These are phyloP conservation scores for Drosophila monieri DNA, from an alignment of 2,888 invertebrate genomes.

Conservation along the genomic window DNA sequence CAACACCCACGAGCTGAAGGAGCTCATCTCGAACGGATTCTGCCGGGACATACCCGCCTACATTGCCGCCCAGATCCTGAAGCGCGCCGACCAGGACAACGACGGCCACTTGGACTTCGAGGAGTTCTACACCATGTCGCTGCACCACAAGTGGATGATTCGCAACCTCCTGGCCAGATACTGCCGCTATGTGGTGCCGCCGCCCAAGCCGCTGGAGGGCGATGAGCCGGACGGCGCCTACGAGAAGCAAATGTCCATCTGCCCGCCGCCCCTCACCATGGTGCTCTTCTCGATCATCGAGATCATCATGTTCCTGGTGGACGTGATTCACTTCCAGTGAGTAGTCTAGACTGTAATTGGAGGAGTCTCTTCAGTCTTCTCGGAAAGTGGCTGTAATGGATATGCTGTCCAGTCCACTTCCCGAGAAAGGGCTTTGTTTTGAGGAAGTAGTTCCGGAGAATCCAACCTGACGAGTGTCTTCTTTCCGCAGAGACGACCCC, in stretches of 20 bases:
- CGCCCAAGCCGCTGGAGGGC: conserved; percentile 80
- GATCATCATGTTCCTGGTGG: conserved; percentile 88
- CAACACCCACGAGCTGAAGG: conserved; percentile 87
- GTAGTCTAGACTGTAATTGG: conserved; percentile 38
- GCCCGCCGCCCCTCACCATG: conserved; percentile 97
- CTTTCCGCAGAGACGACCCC: conserved; percentile 80
- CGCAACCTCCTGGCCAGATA: conserved; percentile 78
- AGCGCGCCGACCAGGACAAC: conserved; percentile 87
- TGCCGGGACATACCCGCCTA: conserved; percentile 88
- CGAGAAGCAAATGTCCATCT: conserved; percentile 95
- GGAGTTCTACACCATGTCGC: conserved; percentile 88
- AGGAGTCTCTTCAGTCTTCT: not conserved
- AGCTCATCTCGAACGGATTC: conserved; percentile 78
- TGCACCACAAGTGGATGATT: conserved; percentile 85
- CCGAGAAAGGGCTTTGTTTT: not conserved
- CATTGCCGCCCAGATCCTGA: conserved; percentile 88
- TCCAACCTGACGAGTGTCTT: not conserved
- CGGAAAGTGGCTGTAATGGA: not conserved
- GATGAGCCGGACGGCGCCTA: conserved; percentile 89
- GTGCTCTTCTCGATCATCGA: conserved; percentile 94
- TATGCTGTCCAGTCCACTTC: not conserved
- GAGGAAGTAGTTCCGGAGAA: not conserved
- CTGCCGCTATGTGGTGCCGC: conserved; percentile 81
- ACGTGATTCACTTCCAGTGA: conserved; percentile 83
- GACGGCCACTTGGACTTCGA: conserved; percentile 88